These are phyloP conservation scores for Hetaerina americana DNA, from an alignment of 1,140 invertebrate genomes.

Conservation along the genomic window DNA sequence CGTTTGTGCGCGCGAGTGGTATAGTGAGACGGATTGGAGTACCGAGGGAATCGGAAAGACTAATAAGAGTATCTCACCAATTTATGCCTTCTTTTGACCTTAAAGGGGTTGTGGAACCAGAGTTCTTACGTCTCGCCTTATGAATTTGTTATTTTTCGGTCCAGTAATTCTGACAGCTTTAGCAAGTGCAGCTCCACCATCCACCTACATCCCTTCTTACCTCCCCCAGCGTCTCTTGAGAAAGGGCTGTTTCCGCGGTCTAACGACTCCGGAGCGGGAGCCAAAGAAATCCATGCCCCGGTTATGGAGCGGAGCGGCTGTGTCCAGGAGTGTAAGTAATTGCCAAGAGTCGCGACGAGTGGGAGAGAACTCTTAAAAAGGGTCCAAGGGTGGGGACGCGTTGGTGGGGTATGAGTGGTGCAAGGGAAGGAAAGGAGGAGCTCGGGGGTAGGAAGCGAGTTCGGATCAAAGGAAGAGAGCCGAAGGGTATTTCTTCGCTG, in stretches of 20 bases:
- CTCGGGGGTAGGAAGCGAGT: too few species aligned
- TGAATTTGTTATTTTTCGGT: not conserved
- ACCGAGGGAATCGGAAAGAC: not conserved
- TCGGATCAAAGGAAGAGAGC: not conserved
- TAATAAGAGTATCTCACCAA: not conserved
- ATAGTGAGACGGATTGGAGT: not conserved
- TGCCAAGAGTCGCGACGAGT: not conserved
- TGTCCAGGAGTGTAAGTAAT: not conserved
- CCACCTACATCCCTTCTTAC: too few species aligned
- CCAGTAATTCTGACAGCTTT: too few species aligned
- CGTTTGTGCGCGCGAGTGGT: too few species aligned
- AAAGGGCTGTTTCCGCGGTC: not conserved
- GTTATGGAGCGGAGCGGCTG: not conserved
- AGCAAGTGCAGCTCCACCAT: too few species aligned
- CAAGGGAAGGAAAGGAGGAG: too few species aligned
- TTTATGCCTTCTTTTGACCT: too few species aligned
- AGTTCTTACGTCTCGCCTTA: not conserved
- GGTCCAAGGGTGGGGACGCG: not conserved
- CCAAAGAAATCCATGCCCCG: not conserved
- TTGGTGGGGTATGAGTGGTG: not conserved
- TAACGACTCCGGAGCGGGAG: not conserved
- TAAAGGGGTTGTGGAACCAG: not conserved
- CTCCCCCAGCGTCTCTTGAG: not conserved
- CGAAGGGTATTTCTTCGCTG: not conserved
- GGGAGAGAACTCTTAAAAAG: not conserved